phyloP scores from a whole-genome alignment of 2,797 vertebrate genomes.

The Bradypus variegatus region DNA sequence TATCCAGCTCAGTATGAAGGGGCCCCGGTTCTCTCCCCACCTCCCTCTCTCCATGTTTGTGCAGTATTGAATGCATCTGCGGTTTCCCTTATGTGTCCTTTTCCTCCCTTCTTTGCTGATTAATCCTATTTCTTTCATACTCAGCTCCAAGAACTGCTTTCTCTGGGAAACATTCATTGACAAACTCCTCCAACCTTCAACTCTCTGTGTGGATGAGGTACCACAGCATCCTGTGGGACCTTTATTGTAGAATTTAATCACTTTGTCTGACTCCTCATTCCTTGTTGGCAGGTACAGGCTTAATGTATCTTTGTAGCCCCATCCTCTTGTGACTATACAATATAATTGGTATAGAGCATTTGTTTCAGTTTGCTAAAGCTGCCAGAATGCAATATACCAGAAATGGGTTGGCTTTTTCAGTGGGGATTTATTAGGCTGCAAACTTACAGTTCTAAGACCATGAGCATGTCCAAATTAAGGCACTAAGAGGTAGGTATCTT shows the following conservation, averaged over 20 bases:
- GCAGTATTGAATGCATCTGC: background rate
- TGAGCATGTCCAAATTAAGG: too few relatives aligned
- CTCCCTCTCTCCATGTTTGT: background rate
- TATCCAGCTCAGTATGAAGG: accelerated
- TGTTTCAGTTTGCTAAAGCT: too few relatives aligned
- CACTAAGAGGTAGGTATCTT: too few relatives aligned
- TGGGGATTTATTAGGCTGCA: too few relatives aligned
- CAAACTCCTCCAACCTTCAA: background rate
- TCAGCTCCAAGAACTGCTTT: background rate
- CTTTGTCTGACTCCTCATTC: background rate
- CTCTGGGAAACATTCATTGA: background rate
- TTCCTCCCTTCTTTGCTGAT: background rate
- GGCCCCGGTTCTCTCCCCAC: background rate
- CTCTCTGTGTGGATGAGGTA: background rate
- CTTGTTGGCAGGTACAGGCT: background rate
- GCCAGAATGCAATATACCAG: too few relatives aligned
- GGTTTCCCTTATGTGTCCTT: background rate
- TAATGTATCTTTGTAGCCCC: background rate
- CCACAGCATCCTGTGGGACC: background rate
- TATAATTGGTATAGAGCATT: background rate
- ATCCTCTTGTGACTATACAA: background rate
- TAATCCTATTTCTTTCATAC: background rate
- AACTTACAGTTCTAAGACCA: too few relatives aligned
- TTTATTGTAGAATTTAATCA: background rate
- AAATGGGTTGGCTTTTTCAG: too few relatives aligned